Conservation (phyloP, 2,113 vertebrate species). For the Agapornis roseicollis region DNA sequence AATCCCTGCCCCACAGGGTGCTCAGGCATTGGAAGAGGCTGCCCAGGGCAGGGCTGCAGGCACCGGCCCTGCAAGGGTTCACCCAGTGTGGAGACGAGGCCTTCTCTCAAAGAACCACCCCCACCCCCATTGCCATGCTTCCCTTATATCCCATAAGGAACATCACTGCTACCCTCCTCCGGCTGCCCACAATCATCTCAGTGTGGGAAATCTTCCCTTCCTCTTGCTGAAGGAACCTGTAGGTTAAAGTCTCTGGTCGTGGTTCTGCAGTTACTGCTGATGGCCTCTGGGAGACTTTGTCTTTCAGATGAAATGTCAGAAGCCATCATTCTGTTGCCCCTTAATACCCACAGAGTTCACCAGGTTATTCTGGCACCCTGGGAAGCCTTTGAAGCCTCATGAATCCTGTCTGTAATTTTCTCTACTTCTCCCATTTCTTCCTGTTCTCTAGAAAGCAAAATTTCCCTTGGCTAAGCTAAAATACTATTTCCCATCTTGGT, state of each 20-base stretch:
- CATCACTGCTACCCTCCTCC: accelerated
- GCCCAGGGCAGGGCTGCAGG: background rate
- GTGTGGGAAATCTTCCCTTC: accelerated
- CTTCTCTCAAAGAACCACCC: no score
- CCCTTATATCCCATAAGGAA: background rate
- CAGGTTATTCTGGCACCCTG: no score
- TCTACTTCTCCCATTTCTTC: background rate
- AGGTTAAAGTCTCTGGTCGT: no score
- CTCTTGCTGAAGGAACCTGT: background rate
- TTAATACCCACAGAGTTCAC: background rate
- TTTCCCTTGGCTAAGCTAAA: background rate
- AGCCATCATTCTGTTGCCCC: background rate
- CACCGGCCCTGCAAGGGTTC: background rate
- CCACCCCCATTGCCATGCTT: background rate
- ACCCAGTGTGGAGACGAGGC: accelerated
- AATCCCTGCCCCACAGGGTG: no score
- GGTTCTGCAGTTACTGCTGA: background rate
- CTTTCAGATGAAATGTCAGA: background rate
- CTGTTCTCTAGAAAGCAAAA: background rate
- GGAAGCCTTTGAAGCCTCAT: background rate
- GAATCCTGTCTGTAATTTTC: background rate
- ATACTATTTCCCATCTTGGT: background rate
- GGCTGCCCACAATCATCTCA: background rate
- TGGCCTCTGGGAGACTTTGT: background rate
- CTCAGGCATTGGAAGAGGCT: background rate